Conservation (phyloP, 2,113 vertebrate species). For the Ovis aries region ARS-UI_Ramb_v3.0 NC_056062.1:4484001-4484500, state of each 20-base stretch:
- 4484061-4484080: not conserved
- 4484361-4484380: not conserved
- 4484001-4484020: not conserved
- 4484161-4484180: not conserved
- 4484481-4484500: not conserved
- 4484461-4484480: not conserved
- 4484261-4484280: not conserved
- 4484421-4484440: not conserved
- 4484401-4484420: not conserved
- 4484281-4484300: not conserved
- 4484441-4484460: not conserved
- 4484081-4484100: slow-evolving; percentile 50
- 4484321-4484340: not conserved
- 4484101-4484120: slow-evolving; percentile 22
- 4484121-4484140: not conserved
- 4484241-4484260: not conserved
- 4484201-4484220: not conserved
- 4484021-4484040: slow-evolving; percentile 3
- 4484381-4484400: not conserved
- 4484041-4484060: slow-evolving; percentile 24
- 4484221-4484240: not conserved
- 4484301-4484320: not conserved
- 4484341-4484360: not conserved
- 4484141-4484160: not conserved
- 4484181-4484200: not conserved